Evolutionary conservation across 2,113 vertebrate species (phyloP), one percentile per base, ranked within the genome.

Genomic region (Muntiacus reevesi): DNA sequence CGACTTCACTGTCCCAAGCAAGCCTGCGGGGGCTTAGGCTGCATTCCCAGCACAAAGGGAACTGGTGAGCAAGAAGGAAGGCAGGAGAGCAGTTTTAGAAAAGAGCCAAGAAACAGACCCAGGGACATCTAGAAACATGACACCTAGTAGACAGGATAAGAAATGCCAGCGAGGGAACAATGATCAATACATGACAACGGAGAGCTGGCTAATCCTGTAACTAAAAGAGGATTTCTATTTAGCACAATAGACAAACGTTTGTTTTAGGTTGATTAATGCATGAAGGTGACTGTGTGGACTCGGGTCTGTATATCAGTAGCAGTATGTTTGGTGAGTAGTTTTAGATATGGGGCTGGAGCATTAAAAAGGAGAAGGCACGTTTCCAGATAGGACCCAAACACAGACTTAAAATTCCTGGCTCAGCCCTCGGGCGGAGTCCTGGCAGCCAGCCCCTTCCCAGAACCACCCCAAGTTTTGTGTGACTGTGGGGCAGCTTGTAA

Each of bases 151-250:
- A 76, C 0, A 1, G 2, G 60, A 0, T 12, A 67, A n/a, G 64
- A 67, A 76, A 14, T 76, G 7, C 12, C 74, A 45, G 74, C 0
- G 13, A 27, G 28, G 40, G 3, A 19, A 45, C 3, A 7, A 40
- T 45, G 74, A 45, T 27, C 40, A 27, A 25, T 0, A 43, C 0
- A 25, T 40, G 21, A 36, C 36, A 74, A 40, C 0, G 0, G 71
- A 40, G 11, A 25, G 13, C 11, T 13, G 36, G 67, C n/a, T 74
- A 11, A 25, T 74, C 71, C 21, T 43, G 36, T 43, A 25, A 13
- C 71, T 43, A 7, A 76, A 74, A 3, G 71, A 40, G 40, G 5
- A 27, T 76, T 74, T 14, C 23, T 45, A 45, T 28, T 78, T 8
- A 78, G 43, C 40, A 47, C 74, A 28, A 4, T 14, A 45, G 13